Conservation (phyloP, 2,888 invertebrate genomes). For the Epicampocera succincta region DNA sequence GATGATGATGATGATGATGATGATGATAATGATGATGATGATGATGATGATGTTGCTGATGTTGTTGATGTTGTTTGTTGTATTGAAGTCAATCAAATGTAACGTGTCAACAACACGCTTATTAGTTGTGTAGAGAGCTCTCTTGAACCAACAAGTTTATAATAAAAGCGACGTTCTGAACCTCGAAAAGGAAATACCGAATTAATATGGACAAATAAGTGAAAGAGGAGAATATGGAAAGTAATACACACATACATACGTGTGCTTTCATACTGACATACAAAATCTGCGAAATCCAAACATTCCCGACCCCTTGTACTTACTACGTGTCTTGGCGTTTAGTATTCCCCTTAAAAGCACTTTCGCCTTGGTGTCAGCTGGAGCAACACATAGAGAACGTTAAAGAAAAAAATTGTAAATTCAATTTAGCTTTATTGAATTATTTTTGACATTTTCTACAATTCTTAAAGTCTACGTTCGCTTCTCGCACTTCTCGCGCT, state of each 20-base stretch:
- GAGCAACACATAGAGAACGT: slow-evolving; percentile 6
- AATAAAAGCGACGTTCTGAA: background rate
- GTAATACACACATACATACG: background rate
- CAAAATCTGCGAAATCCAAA: background rate
- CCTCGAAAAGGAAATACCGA: slow-evolving; percentile 11
- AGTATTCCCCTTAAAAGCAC: slow-evolving; percentile 11
- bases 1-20: slow-evolving; percentile 14
- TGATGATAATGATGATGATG: slow-evolving; percentile 9
- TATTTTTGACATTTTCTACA: slow-evolving; percentile 61
- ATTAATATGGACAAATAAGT: slow-evolving; percentile 1
- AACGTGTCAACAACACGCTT: slow-evolving; percentile 67
- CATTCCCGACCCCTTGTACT: background rate
- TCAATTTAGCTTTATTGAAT: slow-evolving; percentile 59
- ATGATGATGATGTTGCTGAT: slow-evolving; percentile 27
- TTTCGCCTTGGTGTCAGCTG: slow-evolving; percentile 36
- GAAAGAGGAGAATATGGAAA: slow-evolving; percentile 1
- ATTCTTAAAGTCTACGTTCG: slow-evolving; percentile 47
- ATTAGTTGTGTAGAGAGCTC: slow-evolving; percentile 51
- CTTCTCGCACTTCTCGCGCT: slow-evolving; percentile 52
- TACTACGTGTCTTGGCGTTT: slow-evolving; percentile 9
- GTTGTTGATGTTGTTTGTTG: slow-evolving; percentile 20
- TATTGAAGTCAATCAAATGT: slow-evolving; percentile 66
- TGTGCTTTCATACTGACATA: background rate
- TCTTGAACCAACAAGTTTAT: background rate
- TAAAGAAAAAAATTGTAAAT: slow-evolving; percentile 47